Base-by-base conservation (phyloP, 2,888 invertebrate genomes). In the Leucophora obtusa region DNA sequence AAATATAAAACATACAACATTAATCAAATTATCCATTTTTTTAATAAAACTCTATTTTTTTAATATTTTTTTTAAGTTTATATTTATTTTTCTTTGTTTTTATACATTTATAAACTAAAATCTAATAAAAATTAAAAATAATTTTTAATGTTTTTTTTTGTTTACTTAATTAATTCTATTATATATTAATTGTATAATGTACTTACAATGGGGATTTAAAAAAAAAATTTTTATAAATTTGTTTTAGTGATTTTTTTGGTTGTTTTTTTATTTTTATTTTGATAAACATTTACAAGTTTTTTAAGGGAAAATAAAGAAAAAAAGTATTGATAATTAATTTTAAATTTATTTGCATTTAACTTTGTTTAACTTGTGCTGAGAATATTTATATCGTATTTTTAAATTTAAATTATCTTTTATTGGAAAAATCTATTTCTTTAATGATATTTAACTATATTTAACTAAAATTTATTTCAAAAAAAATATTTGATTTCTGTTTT, bases 31-130 rank as follows among this genome's bases (percentile, higher is more conserved):
- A 43, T 24, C 24, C 24, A 56, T 47, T 33, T 1, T 50, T 47
- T 28, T 17, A 14, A 74, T 76, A 63, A 76, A 76, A 76, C 69
- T 60, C 63, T 7, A 2, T 33, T 63, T 63, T 62, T 14, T 18
- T 59, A 18, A 14, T 15, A n/a, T 76, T 72, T 66, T 38, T 77
- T 71, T 71, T 65, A 18, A 24, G 62, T 60, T 54, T 59, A 47
- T 9, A 60, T 71, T 70, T 80, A 80, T 84, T 82, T 78, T 71
- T 79, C 15, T 82, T 83, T 70, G 79, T 74, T 79, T 69, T 79
- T 83, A 74, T 75, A 85, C 68, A 63, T 85, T 85, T 71, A 72
- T 50, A 72, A 68, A 78, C 43, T 77, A 66, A 71, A 77, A 15
- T 60, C 65, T 66, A 65, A 71, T 71, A 71, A 71, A 77, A 66